Base-by-base conservation (phyloP, 1,140 invertebrate species). In the Pseudomyrmex dendroicus region DNA sequence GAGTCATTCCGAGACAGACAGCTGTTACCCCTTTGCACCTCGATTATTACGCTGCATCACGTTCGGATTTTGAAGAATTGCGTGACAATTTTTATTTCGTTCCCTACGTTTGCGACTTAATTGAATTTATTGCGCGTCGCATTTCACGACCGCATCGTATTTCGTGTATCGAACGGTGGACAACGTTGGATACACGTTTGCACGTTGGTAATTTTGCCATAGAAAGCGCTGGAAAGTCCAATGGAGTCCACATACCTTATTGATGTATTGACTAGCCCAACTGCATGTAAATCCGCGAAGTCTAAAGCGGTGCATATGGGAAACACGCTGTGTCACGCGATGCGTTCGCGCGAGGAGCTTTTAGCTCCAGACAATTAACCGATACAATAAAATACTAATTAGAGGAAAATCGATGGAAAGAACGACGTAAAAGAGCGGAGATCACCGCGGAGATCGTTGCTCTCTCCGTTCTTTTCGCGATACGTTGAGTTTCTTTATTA, bases 11-110 rank as follows among this genome's bases (percentile, higher is more conserved):
- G 20, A 74, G 2, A 2, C 20, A 5, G 63, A 85, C 84, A 85
- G 84, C 84, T 85, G 84, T 85, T 84, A 84, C 48, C 10, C 1
- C 9, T 7, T 44, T 15, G 10, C 4, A 20, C 35, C 35, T 44
- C 66, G 4, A 9, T 7, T 17, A 70, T 17, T 12, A 13, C 12
- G 2, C 48, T 12, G 46, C 3, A 35, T 54, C 8, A 35, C 2
- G 13, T 64, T 9, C 15, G 20, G 54, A 44, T 15, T 48, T 68
- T 4, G 63, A 3, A n/a, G 3, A 57, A 57, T 48, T 10, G 35
- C 17, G 57, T 13, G 44, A 1, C 22, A 3, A 35, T 54, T 7
- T 2, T 22, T 35, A 12, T 57, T 35, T 35, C 35, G 0, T 12
- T 17, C 9, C 20, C 8, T 2, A 54, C n/a, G n/a, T 15, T 5